Conservation (phyloP, 2,888 invertebrate species). For the Acleris emargana region DNA sequence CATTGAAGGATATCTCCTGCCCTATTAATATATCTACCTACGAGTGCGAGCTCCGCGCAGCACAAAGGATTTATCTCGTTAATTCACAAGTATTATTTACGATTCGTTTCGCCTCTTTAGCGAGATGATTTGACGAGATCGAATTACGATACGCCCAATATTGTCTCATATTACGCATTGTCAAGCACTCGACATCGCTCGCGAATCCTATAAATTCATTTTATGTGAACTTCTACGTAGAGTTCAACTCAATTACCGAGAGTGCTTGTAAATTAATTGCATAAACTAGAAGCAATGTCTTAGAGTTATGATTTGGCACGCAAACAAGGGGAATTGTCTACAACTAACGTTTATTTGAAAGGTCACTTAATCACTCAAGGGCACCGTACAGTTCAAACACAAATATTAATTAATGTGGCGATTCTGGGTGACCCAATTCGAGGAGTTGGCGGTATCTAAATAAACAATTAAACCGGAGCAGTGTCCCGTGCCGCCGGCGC, state of each 20-base stretch:
- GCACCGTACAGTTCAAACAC: slow-evolving; percentile 77
- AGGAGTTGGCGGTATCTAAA: slow-evolving; percentile 77
- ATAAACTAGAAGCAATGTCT: slow-evolving; percentile 50
- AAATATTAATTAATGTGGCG: slow-evolving; percentile 81
- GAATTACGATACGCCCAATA: slow-evolving; percentile 75
- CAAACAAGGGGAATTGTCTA: slow-evolving; percentile 70
- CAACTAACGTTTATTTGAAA: slow-evolving; percentile 73
- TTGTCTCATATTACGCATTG: slow-evolving; percentile 67
- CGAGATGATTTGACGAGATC: slow-evolving; percentile 67
- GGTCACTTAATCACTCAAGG: slow-evolving; percentile 78
- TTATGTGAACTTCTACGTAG: slow-evolving; percentile 17
- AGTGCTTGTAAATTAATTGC: slow-evolving; percentile 48
- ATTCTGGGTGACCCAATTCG: slow-evolving; percentile 77
- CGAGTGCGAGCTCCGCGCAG: slow-evolving; percentile 42
- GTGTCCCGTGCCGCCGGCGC: slow-evolving; percentile 47
- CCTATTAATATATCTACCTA: slow-evolving; percentile 44
- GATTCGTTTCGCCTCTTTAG: slow-evolving; percentile 76
- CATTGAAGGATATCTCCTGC: slow-evolving; percentile 48
- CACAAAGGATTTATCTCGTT: slow-evolving; percentile 72
- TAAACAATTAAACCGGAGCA: slow-evolving; percentile 77
- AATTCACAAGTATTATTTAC: slow-evolving; percentile 77
- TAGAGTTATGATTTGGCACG: slow-evolving; percentile 56
- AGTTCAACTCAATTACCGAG: slow-evolving; percentile 27
- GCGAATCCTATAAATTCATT: slow-evolving; percentile 21
- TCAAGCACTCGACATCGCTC: slow-evolving; percentile 16